A percentile compares a stretch with the other conserved stretches of the same genome.
phyloP scores from a whole-genome alignment of 2,888 invertebrate species.

The Flabesymbios commensalis region DNA sequence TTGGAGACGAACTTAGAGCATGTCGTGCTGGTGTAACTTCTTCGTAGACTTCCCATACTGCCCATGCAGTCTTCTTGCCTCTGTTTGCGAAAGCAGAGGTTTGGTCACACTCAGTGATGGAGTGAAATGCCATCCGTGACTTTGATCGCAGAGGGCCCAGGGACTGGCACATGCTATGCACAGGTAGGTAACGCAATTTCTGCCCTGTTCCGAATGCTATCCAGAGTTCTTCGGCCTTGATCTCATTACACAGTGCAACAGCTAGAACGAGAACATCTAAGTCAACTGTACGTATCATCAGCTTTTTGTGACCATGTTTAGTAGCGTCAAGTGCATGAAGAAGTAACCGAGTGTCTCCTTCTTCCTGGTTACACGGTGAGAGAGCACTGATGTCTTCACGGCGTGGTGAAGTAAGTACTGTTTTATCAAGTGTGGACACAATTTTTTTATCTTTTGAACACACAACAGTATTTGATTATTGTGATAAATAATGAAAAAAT shows the following conservation, averaged over 20 bases:
- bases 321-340: neutral
- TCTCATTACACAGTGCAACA: neutral
- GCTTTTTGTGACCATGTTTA: neutral
- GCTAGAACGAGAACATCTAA: neutral
- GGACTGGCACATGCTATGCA: constrained; percentile 18
- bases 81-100: constrained; percentile 12
- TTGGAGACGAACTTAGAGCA: neutral
- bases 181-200: constrained; percentile 25
- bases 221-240: constrained; percentile 18
- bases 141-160: constrained; percentile 15
- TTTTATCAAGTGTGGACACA: no score
- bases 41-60: constrained; percentile 3
- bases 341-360: constrained; percentile 23
- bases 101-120: constrained; percentile 31
- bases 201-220: constrained; percentile 26
- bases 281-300: neutral
- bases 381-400: constrained; percentile 11
- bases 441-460: no score
- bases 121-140: no score
- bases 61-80: constrained; percentile 25
- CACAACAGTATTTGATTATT: no score
- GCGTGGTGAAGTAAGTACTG: no score
- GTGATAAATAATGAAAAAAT: constrained; percentile 17
- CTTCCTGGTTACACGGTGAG: constrained; percentile 29
- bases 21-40: neutral